phyloP scores from a whole-genome alignment of 2,797 vertebrate genomes.

The Xiphorhynchus erythropygius region DNA sequence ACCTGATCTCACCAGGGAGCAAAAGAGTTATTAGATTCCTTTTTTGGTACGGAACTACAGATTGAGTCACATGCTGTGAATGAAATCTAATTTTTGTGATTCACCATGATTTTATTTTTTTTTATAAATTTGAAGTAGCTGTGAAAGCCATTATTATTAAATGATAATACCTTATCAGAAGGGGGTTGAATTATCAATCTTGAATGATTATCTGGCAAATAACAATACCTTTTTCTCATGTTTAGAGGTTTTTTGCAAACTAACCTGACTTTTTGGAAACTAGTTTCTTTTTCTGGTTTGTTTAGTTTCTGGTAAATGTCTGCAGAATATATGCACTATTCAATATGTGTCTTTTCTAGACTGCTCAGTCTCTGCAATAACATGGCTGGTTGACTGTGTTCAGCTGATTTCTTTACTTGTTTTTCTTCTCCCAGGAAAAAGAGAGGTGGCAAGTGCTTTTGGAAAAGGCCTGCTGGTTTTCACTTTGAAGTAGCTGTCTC shows the following conservation, averaged over 20 bases:
- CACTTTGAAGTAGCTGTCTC: neutral
- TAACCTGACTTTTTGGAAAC: neutral
- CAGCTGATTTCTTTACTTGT: neutral
- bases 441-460: neutral
- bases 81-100: neutral
- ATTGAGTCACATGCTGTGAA: neutral
- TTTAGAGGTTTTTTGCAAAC: neutral
- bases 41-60: neutral
- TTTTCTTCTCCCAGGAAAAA: neutral
- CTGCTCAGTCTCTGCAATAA: neutral
- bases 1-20: fast-evolving
- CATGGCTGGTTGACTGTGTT: fast-evolving
- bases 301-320: neutral
- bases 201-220: neutral
- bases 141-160: neutral
- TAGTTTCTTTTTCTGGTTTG: neutral
- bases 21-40: neutral
- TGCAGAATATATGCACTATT: neutral
- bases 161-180: neutral
- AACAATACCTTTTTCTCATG: neutral
- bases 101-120: neutral
- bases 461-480: neutral
- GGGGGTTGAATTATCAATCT: neutral
- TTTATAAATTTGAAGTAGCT: neutral
- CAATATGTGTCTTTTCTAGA: neutral